Evolutionary conservation across 2,113 vertebrate species (phyloP), one percentile per base, ranked within the genome.

Genomic region (Chauna torquata): DNA sequence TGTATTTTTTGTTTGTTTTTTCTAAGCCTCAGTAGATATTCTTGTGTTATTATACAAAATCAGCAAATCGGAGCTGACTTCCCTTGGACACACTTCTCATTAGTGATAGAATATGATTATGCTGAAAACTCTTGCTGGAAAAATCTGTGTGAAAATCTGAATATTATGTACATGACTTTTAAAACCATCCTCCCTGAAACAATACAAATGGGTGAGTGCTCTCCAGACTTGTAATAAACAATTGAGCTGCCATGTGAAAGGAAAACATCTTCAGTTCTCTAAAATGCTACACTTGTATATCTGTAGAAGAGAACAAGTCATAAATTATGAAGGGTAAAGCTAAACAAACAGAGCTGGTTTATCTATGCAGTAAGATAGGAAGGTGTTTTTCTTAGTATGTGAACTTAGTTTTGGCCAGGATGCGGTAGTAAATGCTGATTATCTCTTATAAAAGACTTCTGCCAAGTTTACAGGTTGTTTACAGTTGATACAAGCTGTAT

Each of bases 91-190:
- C 82, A 95, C 62, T 99, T 99, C 97, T 99, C 98, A 47, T 91
- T 99, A 80, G 98, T 99, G 80, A 92, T 99, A 75, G 99, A 99
- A 96, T 99, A 99, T 57, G 98, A 99, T 95, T 98, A 97, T 65
- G 96, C 97, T 54, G 98, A 98, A 92, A 98, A 97, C 42, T 99
- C 99, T 11, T 98, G 98, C 23, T 99, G 99, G 98, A 97, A 97
- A 81, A 75, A 94, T 12, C 81, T 99, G 58, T 99, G 99, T 92
- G 94, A 97, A 75, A 98, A 98, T 71, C 92, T 98, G 86, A 97
- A 96, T 96, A 75, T 99, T 92, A 77, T 96, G 81, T 99, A 99
- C 88, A 72, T 98, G 91, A 95, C 92, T 93, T 98, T 99, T 93
- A 98, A 96, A 98, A 98, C 98, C 18, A 69, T 55, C 38, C 36